Evolutionary conservation across 2,797 vertebrate species (phyloP).

Genomic region (Tinamus major): DNA sequence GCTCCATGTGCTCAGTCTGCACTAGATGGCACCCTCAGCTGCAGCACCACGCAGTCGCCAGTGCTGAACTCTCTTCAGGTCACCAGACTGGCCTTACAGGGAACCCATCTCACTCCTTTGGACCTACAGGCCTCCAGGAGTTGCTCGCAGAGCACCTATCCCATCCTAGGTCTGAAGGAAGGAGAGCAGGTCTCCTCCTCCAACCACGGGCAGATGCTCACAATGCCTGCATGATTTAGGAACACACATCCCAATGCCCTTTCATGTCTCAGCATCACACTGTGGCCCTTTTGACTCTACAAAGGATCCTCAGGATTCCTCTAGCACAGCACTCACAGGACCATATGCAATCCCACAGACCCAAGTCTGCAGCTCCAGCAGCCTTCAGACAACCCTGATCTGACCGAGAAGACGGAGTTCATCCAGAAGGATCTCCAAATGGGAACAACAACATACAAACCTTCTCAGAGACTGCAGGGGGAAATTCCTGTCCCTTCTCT

Average conservation of each 20-base stretch:
- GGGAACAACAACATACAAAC: conserved; percentile 1
- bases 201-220: neutral
- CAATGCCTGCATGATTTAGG: neutral
- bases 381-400: neutral
- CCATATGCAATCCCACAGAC: neutral
- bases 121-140: accelerated
- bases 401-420: neutral
- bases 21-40: neutral
- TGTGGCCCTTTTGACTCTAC: neutral
- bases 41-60: neutral
- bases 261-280: neutral
- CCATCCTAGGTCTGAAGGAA: neutral
- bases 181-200: neutral
- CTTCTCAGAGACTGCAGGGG: neutral
- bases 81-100: neutral
- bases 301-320: neutral
- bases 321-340: neutral
- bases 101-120: neutral
- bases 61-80: accelerated
- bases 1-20: neutral
- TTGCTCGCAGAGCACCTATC: accelerated
- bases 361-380: neutral
- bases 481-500: neutral
- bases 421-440: neutral
- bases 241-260: neutral